A percentile compares a stretch with the other conserved stretches of the same genome.
Evolutionary conservation across 2,888 invertebrate species (phyloP).

Genomic region (Plagodis dolabraria): DNA sequence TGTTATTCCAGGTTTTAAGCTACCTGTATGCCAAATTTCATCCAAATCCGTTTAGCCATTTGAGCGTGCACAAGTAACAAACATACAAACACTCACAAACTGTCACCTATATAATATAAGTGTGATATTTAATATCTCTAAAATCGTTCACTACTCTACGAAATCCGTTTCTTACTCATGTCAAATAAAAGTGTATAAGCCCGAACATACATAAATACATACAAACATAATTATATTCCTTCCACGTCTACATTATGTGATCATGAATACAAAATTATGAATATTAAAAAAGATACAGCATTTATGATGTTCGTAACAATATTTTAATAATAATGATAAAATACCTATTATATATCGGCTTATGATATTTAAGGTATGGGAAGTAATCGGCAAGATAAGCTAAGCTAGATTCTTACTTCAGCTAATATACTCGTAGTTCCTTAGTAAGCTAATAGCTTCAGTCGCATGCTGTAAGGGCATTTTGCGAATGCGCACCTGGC

Average conservation of each 20-base stretch:
- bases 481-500: too few species aligned
- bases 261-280: slow-evolving; percentile 60
- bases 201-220: slow-evolving; percentile 32
- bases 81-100: too few species aligned
- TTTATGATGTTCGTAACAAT: slow-evolving; percentile 51
- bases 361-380: slow-evolving; percentile 32
- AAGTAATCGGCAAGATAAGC: neutral
- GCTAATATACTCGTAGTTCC: too few species aligned
- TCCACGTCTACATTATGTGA: slow-evolving; percentile 33
- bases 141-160: slow-evolving; percentile 32
- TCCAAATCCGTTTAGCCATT: too few species aligned
- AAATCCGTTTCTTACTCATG: slow-evolving; percentile 46
- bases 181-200: slow-evolving; percentile 49
- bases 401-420: neutral
- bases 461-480: too few species aligned
- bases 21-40: too few species aligned
- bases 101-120: too few species aligned
- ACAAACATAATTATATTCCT: slow-evolving; percentile 47
- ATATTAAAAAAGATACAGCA: slow-evolving; percentile 58
- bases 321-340: slow-evolving; percentile 60
- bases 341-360: slow-evolving; percentile 51
- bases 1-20: too few species aligned
- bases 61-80: too few species aligned
- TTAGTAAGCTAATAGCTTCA: too few species aligned
- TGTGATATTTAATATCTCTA: too few species aligned